A percentile compares a stretch with the other conserved stretches of the same genome.
phyloP scores from a whole-genome alignment of 2,888 invertebrate genomes.

The Rhagonycha fulva region DNA sequence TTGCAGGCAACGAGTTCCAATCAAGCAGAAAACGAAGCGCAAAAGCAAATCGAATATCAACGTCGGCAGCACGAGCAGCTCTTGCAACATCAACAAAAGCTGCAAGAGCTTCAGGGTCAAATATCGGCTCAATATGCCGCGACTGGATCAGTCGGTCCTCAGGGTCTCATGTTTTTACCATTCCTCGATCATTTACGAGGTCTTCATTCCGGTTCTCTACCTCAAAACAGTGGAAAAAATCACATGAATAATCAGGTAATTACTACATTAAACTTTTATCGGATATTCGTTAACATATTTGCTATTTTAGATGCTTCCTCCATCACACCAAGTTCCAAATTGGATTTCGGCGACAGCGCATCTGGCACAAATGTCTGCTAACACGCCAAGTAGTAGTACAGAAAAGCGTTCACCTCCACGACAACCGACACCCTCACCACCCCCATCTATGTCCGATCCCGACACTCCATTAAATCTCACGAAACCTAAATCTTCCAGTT shows the following conservation, averaged over 20 bases:
- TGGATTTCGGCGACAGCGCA: constrained; percentile 74
- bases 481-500: constrained; percentile 72
- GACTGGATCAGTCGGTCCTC: constrained; percentile 58
- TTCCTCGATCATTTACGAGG: constrained; percentile 67
- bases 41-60: constrained; percentile 73
- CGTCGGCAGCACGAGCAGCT: constrained; percentile 66
- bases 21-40: constrained; percentile 58
- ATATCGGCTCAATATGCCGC: constrained; percentile 60
- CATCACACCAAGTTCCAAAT: constrained; percentile 57
- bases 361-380: constrained; percentile 69
- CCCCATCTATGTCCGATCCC: constrained; percentile 59
- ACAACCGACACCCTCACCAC: constrained; percentile 49
- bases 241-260: constrained; percentile 51
- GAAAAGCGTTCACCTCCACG: constrained; percentile 50
- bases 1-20: constrained; percentile 34
- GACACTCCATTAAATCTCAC: constrained; percentile 88
- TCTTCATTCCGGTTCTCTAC: constrained; percentile 47
- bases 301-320: constrained; percentile 59
- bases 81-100: constrained; percentile 62
- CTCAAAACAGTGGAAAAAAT: constrained; percentile 46
- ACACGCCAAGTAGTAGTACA: constrained; percentile 39
- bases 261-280: background rate
- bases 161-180: constrained; percentile 70
- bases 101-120: constrained; percentile 64
- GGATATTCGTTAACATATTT: background rate